Base-by-base conservation (phyloP, 2,113 vertebrate genomes). In the Gobiocypris rarus region DNA sequence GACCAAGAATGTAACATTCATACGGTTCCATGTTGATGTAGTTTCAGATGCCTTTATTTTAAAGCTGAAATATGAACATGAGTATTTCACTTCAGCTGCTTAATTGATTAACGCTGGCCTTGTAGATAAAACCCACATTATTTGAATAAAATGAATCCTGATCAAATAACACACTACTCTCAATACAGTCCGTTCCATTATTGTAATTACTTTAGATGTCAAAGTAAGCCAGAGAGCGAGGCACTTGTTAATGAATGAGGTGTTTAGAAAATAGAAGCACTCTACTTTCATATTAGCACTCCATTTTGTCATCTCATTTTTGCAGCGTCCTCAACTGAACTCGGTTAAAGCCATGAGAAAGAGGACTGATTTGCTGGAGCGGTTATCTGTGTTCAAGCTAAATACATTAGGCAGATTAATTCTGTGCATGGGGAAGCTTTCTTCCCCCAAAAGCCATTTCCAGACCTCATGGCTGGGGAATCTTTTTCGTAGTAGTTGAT, bases 141-240 rank as follows among this genome's bases (percentile, higher is more conserved):
- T 84, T 84, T 77, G 22, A 22, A 63, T 54, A 75, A 83, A 85
- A 82, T 87, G 73, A 83, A 85, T 85, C 84, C 56, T 17, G 38
- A 56, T 83, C 74, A 88, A 75, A 85, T 83, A 85, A 69, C 75
- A 83, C 48, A 70, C 56, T 58, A 59, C 73, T 79, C 76, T 74
- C 73, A 71, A 85, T 85, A 79, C 54, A 83, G 75, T 85, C 74
- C 52, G 43, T 88, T 85, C 81, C 84, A 85, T 87, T 87, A 85
- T 88, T 88, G 86, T 85, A 88, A 88, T 85, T 88, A 85, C 86
- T 85, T 87, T 43, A 82, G 83, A 85, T 82, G 81, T 75, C 38
- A 34, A 80, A 83, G 14, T 65, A 76, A 87, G 75, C 56, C 83
- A 76, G 59, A 83, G 81, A 43, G 84, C 76, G 10, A 38, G 61